A percentile compares a stretch with the other conserved stretches of the same genome.
phyloP scores from a whole-genome alignment of 1,140 invertebrate genomes.

The Drosophila busckii region DNA sequence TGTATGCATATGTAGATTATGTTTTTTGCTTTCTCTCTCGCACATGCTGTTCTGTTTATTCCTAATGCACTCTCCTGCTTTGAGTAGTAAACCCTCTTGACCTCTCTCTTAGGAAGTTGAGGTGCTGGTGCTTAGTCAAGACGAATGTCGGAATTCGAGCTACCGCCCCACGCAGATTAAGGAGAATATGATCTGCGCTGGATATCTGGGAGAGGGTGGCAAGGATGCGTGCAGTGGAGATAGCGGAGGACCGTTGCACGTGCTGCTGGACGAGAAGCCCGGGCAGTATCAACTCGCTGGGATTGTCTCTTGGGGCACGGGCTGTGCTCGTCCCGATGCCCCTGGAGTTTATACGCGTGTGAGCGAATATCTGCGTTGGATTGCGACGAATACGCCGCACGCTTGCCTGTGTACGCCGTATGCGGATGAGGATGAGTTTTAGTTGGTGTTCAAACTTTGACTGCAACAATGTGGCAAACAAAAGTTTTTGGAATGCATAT shows the following conservation, averaged over 20 bases:
- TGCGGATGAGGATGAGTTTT: constrained; percentile 34
- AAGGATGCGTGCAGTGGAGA: constrained; percentile 83
- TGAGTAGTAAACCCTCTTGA: too few species aligned
- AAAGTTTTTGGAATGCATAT: constrained; percentile 38
- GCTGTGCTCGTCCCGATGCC: constrained; percentile 82
- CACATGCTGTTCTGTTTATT: too few species aligned
- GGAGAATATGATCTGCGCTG: constrained; percentile 80
- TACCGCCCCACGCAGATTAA: constrained; percentile 52
- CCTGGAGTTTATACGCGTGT: constrained; percentile 88
- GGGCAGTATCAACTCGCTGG: constrained; percentile 78
- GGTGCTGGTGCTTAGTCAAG: constrained; percentile 78
- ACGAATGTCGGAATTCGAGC: constrained; percentile 44
- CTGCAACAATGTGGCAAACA: constrained; percentile 16
- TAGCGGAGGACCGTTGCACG: constrained; percentile 84
- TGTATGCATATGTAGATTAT: too few species aligned
- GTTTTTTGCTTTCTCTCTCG: too few species aligned
- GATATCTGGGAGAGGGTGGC: constrained; percentile 72
- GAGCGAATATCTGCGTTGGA: constrained; percentile 84
- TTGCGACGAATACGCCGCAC: constrained; percentile 82
- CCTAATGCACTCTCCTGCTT: too few species aligned
- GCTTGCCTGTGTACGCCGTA: constrained; percentile 79
- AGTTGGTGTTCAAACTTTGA: constrained; percentile 26
- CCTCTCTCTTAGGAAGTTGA: constrained; percentile 83
- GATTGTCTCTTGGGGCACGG: constrained; percentile 85
- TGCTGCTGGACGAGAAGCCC: constrained; percentile 50